A percentile compares a stretch with the other conserved stretches of the same genome.
phyloP scores from a whole-genome alignment of 2,113 vertebrate species.

The Felis catus region DNA sequence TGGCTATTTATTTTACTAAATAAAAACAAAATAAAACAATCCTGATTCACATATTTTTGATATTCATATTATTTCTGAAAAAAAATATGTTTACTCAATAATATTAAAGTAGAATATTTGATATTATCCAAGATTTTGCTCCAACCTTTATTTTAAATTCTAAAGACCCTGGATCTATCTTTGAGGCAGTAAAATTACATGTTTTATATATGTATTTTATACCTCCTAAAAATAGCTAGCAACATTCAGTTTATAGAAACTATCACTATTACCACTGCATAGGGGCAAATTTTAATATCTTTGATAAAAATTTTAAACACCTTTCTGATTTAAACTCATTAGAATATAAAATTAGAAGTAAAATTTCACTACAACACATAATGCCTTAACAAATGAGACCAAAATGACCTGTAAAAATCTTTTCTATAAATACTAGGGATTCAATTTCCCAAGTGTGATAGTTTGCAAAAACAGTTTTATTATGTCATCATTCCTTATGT shows the following conservation, averaged over 20 bases:
- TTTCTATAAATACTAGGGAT: not conserved
- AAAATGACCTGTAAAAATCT: not conserved
- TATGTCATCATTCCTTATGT: not conserved
- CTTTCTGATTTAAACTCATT: not conserved
- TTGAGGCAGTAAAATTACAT: not conserved
- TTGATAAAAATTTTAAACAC: not conserved
- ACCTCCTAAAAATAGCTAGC: not conserved
- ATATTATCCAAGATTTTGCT: not conserved
- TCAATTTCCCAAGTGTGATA: not conserved
- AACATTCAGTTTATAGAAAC: not conserved
- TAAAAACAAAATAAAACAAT: not conserved
- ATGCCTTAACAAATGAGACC: not conserved
- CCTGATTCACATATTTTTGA: not conserved
- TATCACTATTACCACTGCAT: not conserved
- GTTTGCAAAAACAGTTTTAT: not conserved
- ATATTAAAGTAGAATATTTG: not conserved
- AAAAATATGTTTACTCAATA: not conserved
- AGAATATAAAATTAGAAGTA: not conserved
- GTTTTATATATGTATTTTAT: not conserved
- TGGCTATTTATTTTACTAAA: not conserved
- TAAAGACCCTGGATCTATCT: not conserved
- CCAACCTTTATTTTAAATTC: not conserved
- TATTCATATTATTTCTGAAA: not conserved
- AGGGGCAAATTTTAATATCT: not conserved
- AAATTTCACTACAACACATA: not conserved